Evolutionary conservation across 2,888 invertebrate species (phyloP).

Genomic region (Clanis bilineata): DNA sequence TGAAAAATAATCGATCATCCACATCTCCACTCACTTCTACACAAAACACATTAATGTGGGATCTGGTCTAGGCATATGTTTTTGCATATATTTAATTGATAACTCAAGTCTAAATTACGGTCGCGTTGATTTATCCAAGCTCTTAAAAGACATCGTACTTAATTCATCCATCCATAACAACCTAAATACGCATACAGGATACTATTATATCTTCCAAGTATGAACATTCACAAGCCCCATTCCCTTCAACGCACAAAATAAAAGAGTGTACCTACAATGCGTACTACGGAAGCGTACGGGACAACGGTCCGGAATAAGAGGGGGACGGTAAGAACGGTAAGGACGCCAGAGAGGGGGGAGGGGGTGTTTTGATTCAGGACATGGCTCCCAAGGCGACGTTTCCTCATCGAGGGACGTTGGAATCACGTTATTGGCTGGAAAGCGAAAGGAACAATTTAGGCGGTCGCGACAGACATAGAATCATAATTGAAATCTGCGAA

Average conservation of each 20-base stretch:
- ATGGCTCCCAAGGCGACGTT: slow-evolving; percentile 36
- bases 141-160: no score
- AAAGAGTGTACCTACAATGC: background rate
- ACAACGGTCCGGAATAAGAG: slow-evolving; percentile 35
- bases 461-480: slow-evolving; percentile 11
- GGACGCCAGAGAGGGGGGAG: background rate
- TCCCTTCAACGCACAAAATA: slow-evolving; percentile 6
- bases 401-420: slow-evolving; percentile 28
- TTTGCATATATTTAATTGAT: no score
- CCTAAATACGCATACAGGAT: background rate
- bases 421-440: slow-evolving; percentile 32
- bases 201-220: background rate
- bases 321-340: slow-evolving; percentile 5
- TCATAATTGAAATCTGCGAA: slow-evolving; percentile 9
- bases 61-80: no score
- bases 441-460: slow-evolving; percentile 14
- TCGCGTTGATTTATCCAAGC: no score
- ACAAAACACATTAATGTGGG: no score
- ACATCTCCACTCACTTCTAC: no score
- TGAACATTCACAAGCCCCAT: background rate
- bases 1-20: no score
- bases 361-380: slow-evolving; percentile 15
- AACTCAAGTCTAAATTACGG: no score
- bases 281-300: slow-evolving; percentile 42
- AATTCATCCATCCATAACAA: background rate